These are phyloP conservation scores for Pteropus rufus DNA, from an alignment of 2,797 vertebrate species.

Conservation along the genomic window DNA sequence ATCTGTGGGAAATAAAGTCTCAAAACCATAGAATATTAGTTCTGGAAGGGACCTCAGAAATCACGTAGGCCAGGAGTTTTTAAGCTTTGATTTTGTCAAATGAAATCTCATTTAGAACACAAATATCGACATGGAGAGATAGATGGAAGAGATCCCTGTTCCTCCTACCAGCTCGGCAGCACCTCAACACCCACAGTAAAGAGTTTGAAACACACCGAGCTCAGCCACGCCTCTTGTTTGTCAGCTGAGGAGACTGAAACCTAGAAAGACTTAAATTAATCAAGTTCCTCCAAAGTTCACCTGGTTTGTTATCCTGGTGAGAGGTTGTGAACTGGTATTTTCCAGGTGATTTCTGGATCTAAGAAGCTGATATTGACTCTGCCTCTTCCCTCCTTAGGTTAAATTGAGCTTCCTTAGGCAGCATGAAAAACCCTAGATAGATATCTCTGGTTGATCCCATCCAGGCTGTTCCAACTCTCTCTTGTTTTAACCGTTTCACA, in stretches of 20 bases:
- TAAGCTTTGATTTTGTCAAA: background rate
- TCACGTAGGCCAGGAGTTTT: background rate
- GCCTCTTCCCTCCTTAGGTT: background rate
- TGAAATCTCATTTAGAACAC: background rate
- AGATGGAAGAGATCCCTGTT: background rate
- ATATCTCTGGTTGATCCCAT: background rate
- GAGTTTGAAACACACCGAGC: background rate
- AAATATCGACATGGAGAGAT: background rate
- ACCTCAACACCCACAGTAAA: rapidly evolving
- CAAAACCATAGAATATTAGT: background rate
- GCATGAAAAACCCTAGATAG: background rate
- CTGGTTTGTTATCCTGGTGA: background rate
- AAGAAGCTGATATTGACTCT: background rate
- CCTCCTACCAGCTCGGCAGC: background rate
- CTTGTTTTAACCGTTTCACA: background rate
- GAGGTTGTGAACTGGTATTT: background rate
- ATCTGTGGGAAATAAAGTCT: background rate
- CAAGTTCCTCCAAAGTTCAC: background rate
- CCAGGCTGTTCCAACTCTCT: background rate
- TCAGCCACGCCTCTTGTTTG: background rate
- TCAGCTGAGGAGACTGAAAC: background rate
- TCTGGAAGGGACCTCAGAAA: background rate
- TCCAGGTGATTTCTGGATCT: background rate
- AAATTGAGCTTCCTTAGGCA: background rate
- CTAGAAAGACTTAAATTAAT: background rate